Base-by-base conservation (phyloP, 2,113 vertebrate species). In the Indicator maculatus region DNA sequence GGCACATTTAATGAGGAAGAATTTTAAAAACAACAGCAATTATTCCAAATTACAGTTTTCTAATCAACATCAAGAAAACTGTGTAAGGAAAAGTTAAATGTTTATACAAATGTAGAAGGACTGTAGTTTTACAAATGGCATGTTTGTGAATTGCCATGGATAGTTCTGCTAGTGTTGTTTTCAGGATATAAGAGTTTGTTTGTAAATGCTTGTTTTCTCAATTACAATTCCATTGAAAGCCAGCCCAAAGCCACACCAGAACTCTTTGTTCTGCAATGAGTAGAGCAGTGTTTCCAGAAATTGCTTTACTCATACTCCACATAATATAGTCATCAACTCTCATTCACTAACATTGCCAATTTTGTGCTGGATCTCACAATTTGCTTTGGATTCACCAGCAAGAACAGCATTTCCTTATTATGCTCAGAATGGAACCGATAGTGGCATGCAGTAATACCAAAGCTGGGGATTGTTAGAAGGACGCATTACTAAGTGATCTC, bases 181-280 rank as follows among this genome's bases (percentile, higher is more conserved):
- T 89, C 85, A 71, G 60, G 85, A 69, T 45, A 83, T 74, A 96
- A 95, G 72, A 63, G 85, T 63, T 92, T 93, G 84, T 96, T 96
- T 93, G 92, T 93, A 91, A 95, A 88, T 0, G 67, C 31, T 84
- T 89, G 88, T 96, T 97, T 94, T 96, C 86, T 95, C 83, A 90
- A 93, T 96, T 89, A 86, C 90, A 97, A 96, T 95, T 95, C 83
- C 78, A 95, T 27, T 96, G 95, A 89, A 96, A 93, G 67, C 47
- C 79, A 86, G 89, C 52, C 80, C 89, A 96, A 93, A 93, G 83
- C 83, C 93, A 89, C 89, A 95, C 63, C 80, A 97, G 19, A 73
- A 74, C 80, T 60, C 94, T 95, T 96, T 95, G 95, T 96, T 89
- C 75, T 64, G 69, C 33, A 84, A 92, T 93, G 84, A 95, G 93